phyloP scores from a whole-genome alignment of 2,888 invertebrate genomes.

The Eulithis prunata region DNA sequence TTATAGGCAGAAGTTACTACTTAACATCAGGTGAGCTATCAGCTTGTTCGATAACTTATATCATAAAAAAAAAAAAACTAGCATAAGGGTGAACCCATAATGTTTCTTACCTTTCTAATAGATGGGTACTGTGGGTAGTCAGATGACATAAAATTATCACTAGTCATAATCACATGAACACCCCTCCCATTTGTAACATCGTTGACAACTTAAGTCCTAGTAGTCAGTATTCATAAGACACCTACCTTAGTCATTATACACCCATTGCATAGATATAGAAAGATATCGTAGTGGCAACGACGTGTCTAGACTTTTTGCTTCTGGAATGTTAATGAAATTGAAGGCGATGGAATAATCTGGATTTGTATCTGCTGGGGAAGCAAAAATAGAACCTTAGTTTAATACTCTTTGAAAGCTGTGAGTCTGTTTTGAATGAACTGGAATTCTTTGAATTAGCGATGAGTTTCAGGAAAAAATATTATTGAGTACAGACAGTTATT shows the following conservation, averaged over 20 bases:
- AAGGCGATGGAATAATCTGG: constrained; percentile 25
- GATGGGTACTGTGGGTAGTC: too few relatives aligned
- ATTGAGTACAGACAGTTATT: background rate
- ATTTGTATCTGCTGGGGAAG: constrained; percentile 18
- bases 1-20: too few relatives aligned
- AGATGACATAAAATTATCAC: constrained; percentile 17
- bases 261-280: constrained; percentile 54
- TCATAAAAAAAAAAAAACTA: too few relatives aligned
- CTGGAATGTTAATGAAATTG: constrained; percentile 49
- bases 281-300: constrained; percentile 48
- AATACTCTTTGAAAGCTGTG: constrained; percentile 1
- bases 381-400: constrained; percentile 7
- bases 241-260: constrained; percentile 71
- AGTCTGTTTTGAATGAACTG: background rate
- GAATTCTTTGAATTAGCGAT: background rate
- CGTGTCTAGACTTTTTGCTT: constrained; percentile 49
- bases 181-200: constrained; percentile 63
- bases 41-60: too few relatives aligned
- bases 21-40: too few relatives aligned
- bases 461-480: too few relatives aligned
- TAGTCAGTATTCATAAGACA: constrained; percentile 75
- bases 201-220: constrained; percentile 78
- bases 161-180: constrained; percentile 61
- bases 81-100: too few relatives aligned
- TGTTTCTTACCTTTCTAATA: too few relatives aligned